Evolutionary conservation across 2,888 invertebrate species (phyloP), one percentile per base, ranked within the genome.

Genomic region (Apotomis turbidana): DNA sequence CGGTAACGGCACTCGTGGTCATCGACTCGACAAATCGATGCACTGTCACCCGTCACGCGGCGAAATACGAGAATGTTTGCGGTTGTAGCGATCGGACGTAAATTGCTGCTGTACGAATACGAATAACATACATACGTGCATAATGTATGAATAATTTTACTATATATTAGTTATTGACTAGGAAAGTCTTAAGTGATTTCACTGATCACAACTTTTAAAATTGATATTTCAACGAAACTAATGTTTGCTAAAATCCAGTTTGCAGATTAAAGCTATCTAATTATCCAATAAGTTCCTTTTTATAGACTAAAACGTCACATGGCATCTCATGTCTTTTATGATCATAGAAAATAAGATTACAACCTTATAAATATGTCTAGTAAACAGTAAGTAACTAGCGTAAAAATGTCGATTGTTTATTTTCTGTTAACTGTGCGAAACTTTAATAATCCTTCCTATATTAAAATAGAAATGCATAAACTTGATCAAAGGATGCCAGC

Each of bases 21-120:
- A 90, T 88, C 89, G 90, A 89, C 90, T 85, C 83, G 74, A 89
- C 90, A 87, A 87, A 88, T 86, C 83, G 82, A 83, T 84, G 85
- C 82, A 82, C 80, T 82, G 84, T 80, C 80, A 82, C 78, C 77
- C 70, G 67, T 71, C 71, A 67, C 71, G 71, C 71, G 60, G 61
- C 68, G 58, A 68, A 68, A 72, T 68, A 63, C 58, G 68, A 72
- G 58, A 72, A 63, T 27, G 58, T 49, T 52, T 68, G 59, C 72
- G 54, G 61, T 58, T 52, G 41, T 54, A 58, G 52, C 55, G 46
- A 60, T 61, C 38, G 5, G 4, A 41, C 63, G 69, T 51, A 61
- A 68, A 51, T 61, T 57, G 55, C 44, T 68, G 62, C 13, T 60
- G 49, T 46, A 59, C 12, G 44, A 57, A 10, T 46, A 59, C 12